These are phyloP conservation scores for Orgyia antiqua DNA, from an alignment of 2,888 invertebrate genomes.

Conservation along the genomic window DNA sequence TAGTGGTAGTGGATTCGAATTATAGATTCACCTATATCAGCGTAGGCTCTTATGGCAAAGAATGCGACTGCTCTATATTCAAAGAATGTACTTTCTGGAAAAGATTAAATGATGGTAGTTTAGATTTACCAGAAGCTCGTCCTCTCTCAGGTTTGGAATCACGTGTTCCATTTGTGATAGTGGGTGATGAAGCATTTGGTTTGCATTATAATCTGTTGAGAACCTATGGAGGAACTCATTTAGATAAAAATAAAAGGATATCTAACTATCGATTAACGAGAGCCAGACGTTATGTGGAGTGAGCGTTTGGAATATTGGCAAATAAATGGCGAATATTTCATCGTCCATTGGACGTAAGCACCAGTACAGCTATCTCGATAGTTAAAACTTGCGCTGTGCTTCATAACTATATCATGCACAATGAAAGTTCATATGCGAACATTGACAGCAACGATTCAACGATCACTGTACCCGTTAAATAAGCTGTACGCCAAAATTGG, in stretches of 20 bases:
- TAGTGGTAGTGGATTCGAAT: constrained; percentile 14
- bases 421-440: too few relatives aligned
- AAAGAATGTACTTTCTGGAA: too few relatives aligned
- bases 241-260: constrained; percentile 3
- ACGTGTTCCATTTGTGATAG: not conserved
- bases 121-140: not conserved
- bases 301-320: constrained; percentile 9
- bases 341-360: not conserved
- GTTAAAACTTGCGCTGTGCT: not conserved
- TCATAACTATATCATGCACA: too few relatives aligned
- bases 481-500: too few relatives aligned
- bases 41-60: constrained; percentile 14
- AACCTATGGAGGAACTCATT: not conserved
- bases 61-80: constrained; percentile 13
- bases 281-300: constrained; percentile 8
- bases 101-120: constrained; percentile 2
- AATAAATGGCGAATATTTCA: constrained; percentile 8
- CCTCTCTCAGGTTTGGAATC: not conserved
- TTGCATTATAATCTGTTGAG: not conserved
- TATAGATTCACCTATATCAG: constrained; percentile 17
- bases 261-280: constrained; percentile 8
- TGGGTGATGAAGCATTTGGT: not conserved
- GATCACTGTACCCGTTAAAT: too few relatives aligned
- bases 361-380: not conserved
- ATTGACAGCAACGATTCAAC: too few relatives aligned